Base-by-base conservation (phyloP, 2,113 vertebrate species). In the Eurystomus gularis region DNA sequence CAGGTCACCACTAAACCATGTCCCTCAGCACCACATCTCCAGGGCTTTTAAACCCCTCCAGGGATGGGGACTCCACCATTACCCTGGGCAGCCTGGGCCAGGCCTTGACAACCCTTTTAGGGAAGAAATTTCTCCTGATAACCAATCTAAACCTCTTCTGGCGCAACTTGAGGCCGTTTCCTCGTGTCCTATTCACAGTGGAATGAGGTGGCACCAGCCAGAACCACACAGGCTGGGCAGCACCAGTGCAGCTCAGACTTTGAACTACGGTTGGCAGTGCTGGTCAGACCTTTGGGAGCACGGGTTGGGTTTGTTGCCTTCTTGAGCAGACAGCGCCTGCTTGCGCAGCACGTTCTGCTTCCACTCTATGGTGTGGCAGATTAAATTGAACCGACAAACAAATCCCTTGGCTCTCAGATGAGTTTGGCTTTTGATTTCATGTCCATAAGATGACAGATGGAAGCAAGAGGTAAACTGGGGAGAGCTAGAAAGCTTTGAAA, bases 141-240 rank as follows among this genome's bases (percentile, higher is more conserved):
- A 12, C 55, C 55, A n/a, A n/a, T 18, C 55, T n/a, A 13, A 57
- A 57, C 55, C 31, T 57, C 6, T 29, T 31, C 19, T 13, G 31
- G 55, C 17, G 16, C 55, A 33, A 57, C 18, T 57, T 57, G 55
- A 19, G 10, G 55, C 18, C 12, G 11, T 18, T 20, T 57, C 31
- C 55, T 57, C 52, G 17, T 55, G 52, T 55, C 52, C 52, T 55
- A 18, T 55, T 42, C n/a, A 21, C 54, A 35, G 28, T 35, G 48
- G 52, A 58, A 52, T 0, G 11, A 55, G 48, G 49, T 10, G 35
- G 40, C 26, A 58, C 18, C 25, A 60, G 17, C 57, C 44, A 26
- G 39, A 71, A 31, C 10, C 2, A 0, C 26, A n/a, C 7, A 9
- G 0, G 0, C 1, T 1, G 21, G 33, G 51, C 55, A 85, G 62